Evolutionary conservation across 37 sponge, comb jelly and placozoan species (phyloP).

Genomic region (Lycopodina hypogea): DNA sequence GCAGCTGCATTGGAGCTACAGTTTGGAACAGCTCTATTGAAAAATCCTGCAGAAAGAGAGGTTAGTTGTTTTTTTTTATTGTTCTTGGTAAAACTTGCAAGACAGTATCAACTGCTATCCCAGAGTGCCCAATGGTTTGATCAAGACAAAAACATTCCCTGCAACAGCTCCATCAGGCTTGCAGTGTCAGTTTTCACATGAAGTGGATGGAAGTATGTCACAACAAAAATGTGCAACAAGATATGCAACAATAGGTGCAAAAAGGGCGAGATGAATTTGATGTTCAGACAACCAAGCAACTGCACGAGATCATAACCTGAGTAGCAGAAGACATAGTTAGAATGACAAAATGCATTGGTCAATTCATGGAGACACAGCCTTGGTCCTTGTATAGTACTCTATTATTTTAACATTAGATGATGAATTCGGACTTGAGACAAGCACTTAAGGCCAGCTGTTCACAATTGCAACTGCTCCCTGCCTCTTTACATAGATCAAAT

Average conservation of each 20-base stretch:
- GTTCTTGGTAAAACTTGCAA: no score
- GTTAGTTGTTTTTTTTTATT: no score
- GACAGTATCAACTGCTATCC: conserved; percentile 98
- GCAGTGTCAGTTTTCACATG: no score
- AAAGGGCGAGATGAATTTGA: no score
- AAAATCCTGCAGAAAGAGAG: no score
- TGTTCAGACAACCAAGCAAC: no score
- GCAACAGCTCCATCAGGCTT: conserved; percentile 78
- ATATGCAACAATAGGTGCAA: neutral
- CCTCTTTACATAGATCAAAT: conserved; percentile 78
- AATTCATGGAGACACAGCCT: neutral
- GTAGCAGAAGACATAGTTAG: no score
- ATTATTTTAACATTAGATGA: conserved; percentile 60
- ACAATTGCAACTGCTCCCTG: conserved; percentile 93
- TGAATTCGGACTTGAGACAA: conserved; percentile 80
- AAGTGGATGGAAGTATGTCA: neutral
- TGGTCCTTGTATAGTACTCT: neutral
- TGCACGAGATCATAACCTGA: no score
- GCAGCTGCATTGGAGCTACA: no score
- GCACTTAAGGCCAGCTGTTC: conserved; percentile 96
- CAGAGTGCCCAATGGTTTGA: conserved; percentile 98
- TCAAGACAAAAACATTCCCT: conserved; percentile 90
- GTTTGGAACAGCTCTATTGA: no score
- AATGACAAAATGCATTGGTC: neutral
- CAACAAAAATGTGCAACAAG: neutral